Conservation (phyloP, 2,888 invertebrate genomes). For the Drosophila hamatofila region DNA sequence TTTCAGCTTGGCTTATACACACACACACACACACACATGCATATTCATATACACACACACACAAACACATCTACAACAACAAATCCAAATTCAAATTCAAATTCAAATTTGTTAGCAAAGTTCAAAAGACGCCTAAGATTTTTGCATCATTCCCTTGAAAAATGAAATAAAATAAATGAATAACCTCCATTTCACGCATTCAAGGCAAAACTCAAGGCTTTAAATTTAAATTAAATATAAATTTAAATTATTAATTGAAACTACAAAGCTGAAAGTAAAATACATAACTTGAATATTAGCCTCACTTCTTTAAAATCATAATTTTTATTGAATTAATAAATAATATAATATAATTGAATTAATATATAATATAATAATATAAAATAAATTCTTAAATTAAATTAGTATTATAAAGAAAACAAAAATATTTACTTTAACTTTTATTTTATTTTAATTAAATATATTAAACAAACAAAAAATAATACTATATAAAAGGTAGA, state of each 20-base stretch:
- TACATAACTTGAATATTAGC: not conserved
- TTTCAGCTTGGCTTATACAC: slow-evolving; percentile 34
- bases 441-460: too few relatives aligned
- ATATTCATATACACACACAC: slow-evolving; percentile 16
- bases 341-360: too few relatives aligned
- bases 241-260: not conserved
- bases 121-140: slow-evolving; percentile 44
- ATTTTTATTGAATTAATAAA: too few relatives aligned
- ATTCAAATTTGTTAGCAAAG: slow-evolving; percentile 31
- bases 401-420: too few relatives aligned
- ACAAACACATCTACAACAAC: slow-evolving; percentile 13
- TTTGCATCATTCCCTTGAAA: slow-evolving; percentile 15
- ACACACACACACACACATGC: slow-evolving; percentile 9
- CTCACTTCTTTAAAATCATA: too few relatives aligned
- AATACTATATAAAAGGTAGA: too few relatives aligned
- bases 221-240: not conserved
- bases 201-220: slow-evolving; percentile 6
- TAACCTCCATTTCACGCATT: not conserved
- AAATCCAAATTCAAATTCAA: slow-evolving; percentile 22
- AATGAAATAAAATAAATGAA: not conserved
- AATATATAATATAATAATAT: too few relatives aligned
- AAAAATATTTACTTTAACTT: too few relatives aligned
- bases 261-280: not conserved
- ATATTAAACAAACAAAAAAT: too few relatives aligned
- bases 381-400: too few relatives aligned